Evolutionary conservation across 2,113 vertebrate species (phyloP).

Genomic region (Phylloscopus trochiloides): DNA sequence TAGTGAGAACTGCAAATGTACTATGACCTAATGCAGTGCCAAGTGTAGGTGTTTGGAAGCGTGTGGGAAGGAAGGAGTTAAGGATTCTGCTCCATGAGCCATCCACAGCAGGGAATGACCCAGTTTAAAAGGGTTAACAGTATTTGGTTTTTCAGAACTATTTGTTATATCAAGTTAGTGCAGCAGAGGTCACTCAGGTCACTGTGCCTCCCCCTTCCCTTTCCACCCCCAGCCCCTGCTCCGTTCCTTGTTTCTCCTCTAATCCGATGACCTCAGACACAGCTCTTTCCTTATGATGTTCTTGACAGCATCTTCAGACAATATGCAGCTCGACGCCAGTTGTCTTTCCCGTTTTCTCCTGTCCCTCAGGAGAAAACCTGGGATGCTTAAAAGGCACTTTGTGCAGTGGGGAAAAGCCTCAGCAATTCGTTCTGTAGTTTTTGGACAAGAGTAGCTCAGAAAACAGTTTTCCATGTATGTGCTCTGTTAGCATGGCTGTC

Average conservation of each 20-base stretch:
- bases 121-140: constrained; percentile 77
- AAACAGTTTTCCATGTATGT: neutral
- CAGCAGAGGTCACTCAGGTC: constrained; percentile 70
- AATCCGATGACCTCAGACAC: constrained; percentile 76
- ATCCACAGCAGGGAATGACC: constrained; percentile 62
- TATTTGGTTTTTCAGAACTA: constrained; percentile 73
- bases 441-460: constrained; percentile 34
- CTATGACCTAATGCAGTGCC: no score
- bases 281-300: constrained; percentile 70
- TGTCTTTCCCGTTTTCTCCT: constrained; percentile 41
- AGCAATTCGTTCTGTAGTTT: constrained; percentile 65
- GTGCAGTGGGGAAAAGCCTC: constrained; percentile 1
- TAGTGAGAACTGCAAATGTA: neutral
- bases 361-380: constrained; percentile 62
- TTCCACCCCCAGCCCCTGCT: constrained; percentile 27
- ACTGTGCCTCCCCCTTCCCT: neutral
- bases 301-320: constrained; percentile 72
- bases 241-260: constrained; percentile 54
- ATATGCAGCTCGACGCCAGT: constrained; percentile 64
- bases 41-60: neutral
- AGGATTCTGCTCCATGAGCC: neutral
- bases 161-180: constrained; percentile 80
- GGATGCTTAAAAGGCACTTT: constrained; percentile 73
- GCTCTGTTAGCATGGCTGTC: neutral
- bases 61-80: constrained; percentile 48